Conservation (phyloP, 2,888 invertebrate species). For the Colletes collaris region DNA sequence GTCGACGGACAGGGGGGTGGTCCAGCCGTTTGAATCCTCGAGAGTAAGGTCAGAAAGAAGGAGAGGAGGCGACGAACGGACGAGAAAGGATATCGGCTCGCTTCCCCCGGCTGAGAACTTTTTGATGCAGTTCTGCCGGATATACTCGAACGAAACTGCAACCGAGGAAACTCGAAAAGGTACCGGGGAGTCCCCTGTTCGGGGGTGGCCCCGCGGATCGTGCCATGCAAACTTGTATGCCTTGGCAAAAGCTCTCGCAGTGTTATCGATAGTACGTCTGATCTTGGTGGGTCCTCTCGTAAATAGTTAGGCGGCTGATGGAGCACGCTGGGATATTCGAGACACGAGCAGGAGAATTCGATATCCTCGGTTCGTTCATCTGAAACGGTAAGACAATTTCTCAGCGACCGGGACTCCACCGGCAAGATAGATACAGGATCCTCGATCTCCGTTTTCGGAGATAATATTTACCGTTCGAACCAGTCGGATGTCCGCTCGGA, state of each 20-base stretch:
- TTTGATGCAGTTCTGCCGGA: slow-evolving; percentile 53
- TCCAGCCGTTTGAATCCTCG: slow-evolving; percentile 35
- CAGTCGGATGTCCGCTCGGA: slow-evolving; percentile 1
- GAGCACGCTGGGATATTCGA: slow-evolving; percentile 50
- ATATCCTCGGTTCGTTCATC: slow-evolving; percentile 41
- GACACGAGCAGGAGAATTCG: slow-evolving; percentile 45
- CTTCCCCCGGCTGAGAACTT: slow-evolving; percentile 42
- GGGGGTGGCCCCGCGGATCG: slow-evolving; percentile 52
- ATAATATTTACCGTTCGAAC: slow-evolving; percentile 25
- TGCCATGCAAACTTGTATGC: slow-evolving; percentile 65
- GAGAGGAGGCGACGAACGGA: not conserved
- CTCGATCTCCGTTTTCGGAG: slow-evolving; percentile 5
- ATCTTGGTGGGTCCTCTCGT: slow-evolving; percentile 53
- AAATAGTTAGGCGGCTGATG: slow-evolving; percentile 54
- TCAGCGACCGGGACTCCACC: not conserved
- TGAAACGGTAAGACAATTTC: slow-evolving; percentile 54
- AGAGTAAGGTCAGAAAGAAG: slow-evolving; percentile 5
- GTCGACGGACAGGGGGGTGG: slow-evolving; percentile 5
- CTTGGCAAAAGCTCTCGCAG: slow-evolving; percentile 46
- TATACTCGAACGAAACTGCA: slow-evolving; percentile 45
- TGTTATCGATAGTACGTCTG: slow-evolving; percentile 65
- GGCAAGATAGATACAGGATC: slow-evolving; percentile 14
- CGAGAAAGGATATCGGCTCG: slow-evolving; percentile 48
- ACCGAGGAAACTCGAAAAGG: slow-evolving; percentile 58
- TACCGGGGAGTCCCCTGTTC: slow-evolving; percentile 57